Evolutionary conservation across 2,888 invertebrate genomes (phyloP).

Genomic region (Stenolophus ochropezus): DNA sequence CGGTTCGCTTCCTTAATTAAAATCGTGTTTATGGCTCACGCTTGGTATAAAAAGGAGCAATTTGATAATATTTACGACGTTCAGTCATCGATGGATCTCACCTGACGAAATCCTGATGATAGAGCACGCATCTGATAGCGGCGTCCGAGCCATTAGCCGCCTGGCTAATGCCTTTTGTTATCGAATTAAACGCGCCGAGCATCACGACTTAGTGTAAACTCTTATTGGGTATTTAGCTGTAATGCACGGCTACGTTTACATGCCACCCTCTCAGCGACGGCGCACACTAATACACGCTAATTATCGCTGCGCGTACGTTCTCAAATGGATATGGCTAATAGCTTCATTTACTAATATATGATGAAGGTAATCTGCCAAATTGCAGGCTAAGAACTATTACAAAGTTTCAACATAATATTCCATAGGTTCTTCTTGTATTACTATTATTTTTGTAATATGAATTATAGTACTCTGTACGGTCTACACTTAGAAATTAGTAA

Average conservation of each 20-base stretch:
- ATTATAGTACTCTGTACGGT: background rate
- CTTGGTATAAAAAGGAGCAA: constrained; percentile 35
- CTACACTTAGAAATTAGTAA: background rate
- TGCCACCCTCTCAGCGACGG: constrained; percentile 28
- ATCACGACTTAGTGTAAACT: constrained; percentile 59
- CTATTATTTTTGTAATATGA: background rate
- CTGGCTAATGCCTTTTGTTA: constrained; percentile 50
- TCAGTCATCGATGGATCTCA: constrained; percentile 20
- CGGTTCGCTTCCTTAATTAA: constrained; percentile 38
- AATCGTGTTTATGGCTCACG: constrained; percentile 35
- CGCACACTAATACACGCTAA: constrained; percentile 7
- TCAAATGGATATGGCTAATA: constrained; percentile 9
- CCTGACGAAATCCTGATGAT: constrained; percentile 46
- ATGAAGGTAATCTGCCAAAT: constrained; percentile 3
- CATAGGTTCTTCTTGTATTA: background rate
- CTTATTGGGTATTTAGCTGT: constrained; percentile 57
- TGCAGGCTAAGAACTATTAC: background rate
- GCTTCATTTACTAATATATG: constrained; percentile 19
- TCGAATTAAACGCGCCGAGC: constrained; percentile 52
- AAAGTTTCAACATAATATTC: background rate
- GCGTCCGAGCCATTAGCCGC: constrained; percentile 42
- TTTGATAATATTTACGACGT: constrained; percentile 41
- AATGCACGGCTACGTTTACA: constrained; percentile 46
- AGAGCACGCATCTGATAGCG: constrained; percentile 51
- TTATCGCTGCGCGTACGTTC: background rate